Evolutionary conservation across 2,113 vertebrate genomes (phyloP).

Genomic region (Xyrauchen texanus): DNA sequence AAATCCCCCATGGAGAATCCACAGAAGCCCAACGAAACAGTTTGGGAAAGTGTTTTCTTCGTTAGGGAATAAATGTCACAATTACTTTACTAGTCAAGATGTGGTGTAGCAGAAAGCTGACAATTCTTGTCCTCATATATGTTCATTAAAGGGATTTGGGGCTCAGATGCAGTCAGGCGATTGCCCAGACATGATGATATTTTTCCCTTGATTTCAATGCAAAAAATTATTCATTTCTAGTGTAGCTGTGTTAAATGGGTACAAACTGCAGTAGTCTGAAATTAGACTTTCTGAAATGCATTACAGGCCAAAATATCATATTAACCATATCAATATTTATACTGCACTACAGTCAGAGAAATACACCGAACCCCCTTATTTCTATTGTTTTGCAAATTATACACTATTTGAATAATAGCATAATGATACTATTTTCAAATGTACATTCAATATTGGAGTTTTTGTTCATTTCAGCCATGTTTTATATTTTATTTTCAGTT

Average conservation of each 20-base stretch:
- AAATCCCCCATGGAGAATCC: conserved; percentile 16
- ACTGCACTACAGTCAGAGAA: not conserved
- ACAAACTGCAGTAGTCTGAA: conserved; percentile 6
- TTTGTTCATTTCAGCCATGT: not conserved
- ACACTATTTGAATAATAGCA: too few species aligned
- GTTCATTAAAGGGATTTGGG: not conserved
- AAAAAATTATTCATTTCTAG: conserved; percentile 42
- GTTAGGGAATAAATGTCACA: conserved; percentile 33
- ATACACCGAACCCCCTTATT: not conserved
- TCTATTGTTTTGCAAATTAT: not conserved
- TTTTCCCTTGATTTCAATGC: conserved; percentile 36
- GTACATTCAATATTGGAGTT: too few species aligned
- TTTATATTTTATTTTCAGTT: too few species aligned
- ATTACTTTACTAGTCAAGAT: not conserved
- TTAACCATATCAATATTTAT: not conserved
- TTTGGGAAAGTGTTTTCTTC: conserved; percentile 6
- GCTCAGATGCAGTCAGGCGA: conserved; percentile 13
- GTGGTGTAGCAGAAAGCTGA: not conserved
- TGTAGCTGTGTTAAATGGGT: conserved; percentile 2
- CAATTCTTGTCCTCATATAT: not conserved
- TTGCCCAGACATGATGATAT: conserved; percentile 32
- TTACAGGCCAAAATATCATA: not conserved
- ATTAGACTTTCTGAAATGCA: conserved; percentile 3
- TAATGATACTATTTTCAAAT: too few species aligned
- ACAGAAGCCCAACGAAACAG: conserved; percentile 4